Base-by-base conservation (phyloP, 2,888 invertebrate genomes). In the Rhamnusium bicolor region DNA sequence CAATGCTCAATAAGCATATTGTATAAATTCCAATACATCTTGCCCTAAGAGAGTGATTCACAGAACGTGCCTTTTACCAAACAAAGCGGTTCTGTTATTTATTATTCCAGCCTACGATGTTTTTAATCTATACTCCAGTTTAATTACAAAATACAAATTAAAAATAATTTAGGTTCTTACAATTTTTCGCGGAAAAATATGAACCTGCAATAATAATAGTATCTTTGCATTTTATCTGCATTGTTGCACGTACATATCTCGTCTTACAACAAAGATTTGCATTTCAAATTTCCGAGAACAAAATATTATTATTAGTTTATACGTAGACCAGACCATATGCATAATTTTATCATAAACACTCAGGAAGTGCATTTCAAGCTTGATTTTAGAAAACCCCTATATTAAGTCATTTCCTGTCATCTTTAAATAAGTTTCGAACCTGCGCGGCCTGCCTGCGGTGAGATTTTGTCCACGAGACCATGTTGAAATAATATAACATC, bases 311-410 rank as follows among this genome's bases (percentile, higher is more conserved):
- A 7, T 7, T 21, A 16, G 7, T 21, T 10, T 21, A 4, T 40
- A 12, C n/a, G n/a, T n/a, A n/a, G n/a, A n/a, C n/a, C n/a, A 21
- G 21, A 49, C 49, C 49, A 16, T 32, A 18, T 24, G 63, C 63
- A 63, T 63, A 49, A 63, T 63, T 63, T 63, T 49, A 27, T 63
- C 51, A 29, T 49, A 27, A 51, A 61, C 19, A 27, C 63, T n/a
- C 46, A 63, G 63, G 63, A 63, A 51, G 49, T 63, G 49, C 40
- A 40, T 40, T 40, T 40, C n/a, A 40, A 40, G 40, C 40, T 40
- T 1, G 49, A 63, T 49, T 61, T 49, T 27, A 49, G 29, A 24
- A 63, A 49, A 63, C 63, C 63, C 47, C 51, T n/a, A 49, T 18
- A 27, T 49, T 63, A 63, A 63, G 63, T 27, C 49, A 49, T 18